Base-by-base conservation (phyloP, 1,140 invertebrate genomes). In the Himalopsyche phryganea region DNA sequence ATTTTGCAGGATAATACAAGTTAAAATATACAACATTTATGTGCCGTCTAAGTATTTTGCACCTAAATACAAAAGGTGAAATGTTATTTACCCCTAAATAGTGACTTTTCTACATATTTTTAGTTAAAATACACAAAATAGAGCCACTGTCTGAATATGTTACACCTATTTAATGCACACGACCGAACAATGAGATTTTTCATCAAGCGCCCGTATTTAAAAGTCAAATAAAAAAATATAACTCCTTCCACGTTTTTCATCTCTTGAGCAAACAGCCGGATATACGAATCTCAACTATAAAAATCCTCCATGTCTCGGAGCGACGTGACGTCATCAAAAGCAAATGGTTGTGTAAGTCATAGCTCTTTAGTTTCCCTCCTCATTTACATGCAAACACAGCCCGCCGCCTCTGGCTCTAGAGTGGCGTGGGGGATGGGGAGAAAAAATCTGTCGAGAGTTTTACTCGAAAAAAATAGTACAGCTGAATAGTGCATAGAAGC, bases 321-420 rank as follows among this genome's bases (percentile, higher is more conserved):
- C 23, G 23, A 28, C 23, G 23, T 28, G 23, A 28, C 23, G 23
- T 28, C 23, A 28, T 28, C 23, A 28, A 28, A 28, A 28, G 23
- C 17, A 13, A 14, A 40, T 11, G 32, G 42, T 10, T 33, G 33
- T 32, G 15, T 54, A 54, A 54, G 51, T 45, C 40, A 54, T 44
- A 28, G 38, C 23, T 55, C 23, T 47, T 47, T 47, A 47, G 51
- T 47, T 47, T 46, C 44, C 32, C 52, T 18, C 35, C 44, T 55
- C 52, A 47, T 55, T 55, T 55, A 35, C 42, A 55, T 55, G 42
- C 52, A 55, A 55, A 54, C 40, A 54, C 51, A 44, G 20, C 40
- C 41, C 42, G 51, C 23, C 41, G 23, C 41, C 23, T 18, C 17
- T 28, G 9, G 19, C 18, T 40, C 18, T 17, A n/a, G 38, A 10